Evolutionary conservation across 2,113 vertebrate genomes (phyloP).

Genomic region (Microcebus ravelobensis): DNA sequence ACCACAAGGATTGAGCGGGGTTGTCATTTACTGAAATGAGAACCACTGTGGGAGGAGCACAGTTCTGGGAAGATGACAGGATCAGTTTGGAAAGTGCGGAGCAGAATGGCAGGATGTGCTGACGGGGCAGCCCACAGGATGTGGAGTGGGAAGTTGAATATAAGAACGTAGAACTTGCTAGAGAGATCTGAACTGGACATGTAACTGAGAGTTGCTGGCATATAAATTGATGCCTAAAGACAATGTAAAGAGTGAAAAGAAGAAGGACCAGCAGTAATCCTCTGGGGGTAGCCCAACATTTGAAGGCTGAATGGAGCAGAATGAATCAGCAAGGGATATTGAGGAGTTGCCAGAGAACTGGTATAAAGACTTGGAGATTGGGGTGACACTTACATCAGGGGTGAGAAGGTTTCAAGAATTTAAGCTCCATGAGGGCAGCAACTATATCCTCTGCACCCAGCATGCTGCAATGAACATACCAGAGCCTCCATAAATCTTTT

Average conservation of each 20-base stretch:
- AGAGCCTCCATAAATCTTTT: too few relatives aligned
- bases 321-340: neutral
- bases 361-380: neutral
- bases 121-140: neutral
- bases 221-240: neutral
- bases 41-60: neutral
- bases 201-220: neutral
- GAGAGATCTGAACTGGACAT: neutral
- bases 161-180: neutral
- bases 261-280: neutral
- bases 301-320: neutral
- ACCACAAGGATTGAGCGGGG: neutral
- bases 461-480: neutral
- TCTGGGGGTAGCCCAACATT: neutral
- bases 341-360: neutral
- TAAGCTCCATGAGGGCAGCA: neutral
- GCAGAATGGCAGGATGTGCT: neutral
- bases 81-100: neutral
- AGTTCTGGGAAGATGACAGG: neutral
- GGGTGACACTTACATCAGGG: neutral
- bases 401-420: neutral
- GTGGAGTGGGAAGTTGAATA: neutral
- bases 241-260: neutral
- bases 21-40: constrained; percentile 30
- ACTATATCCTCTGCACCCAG: neutral